Conservation (phyloP, 1,140 invertebrate genomes). For the Chironomus tepperi region DNA sequence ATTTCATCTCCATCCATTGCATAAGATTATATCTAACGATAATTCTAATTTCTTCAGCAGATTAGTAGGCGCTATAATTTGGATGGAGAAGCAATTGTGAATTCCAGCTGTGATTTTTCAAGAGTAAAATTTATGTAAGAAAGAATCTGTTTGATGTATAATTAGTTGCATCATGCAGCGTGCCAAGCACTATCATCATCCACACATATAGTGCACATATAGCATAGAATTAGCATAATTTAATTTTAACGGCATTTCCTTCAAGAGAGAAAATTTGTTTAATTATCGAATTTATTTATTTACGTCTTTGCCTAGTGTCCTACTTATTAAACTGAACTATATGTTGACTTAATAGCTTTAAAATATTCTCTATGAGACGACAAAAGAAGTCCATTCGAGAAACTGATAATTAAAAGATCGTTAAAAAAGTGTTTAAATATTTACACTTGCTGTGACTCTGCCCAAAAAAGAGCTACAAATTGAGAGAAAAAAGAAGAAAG, state of each 20-base stretch:
- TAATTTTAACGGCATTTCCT: background rate
- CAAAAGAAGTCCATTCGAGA: too few species aligned
- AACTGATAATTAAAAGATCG: constrained; percentile 8
- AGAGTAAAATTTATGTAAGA: background rate
- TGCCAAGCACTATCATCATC: background rate
- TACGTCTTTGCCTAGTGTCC: background rate
- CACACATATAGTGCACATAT: too few species aligned
- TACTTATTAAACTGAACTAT: background rate
- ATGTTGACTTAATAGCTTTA: too few species aligned
- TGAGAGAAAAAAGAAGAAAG: background rate
- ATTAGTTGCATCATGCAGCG: background rate
- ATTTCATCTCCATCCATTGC: too few species aligned
- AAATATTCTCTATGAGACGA: too few species aligned
- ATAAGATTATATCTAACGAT: background rate
- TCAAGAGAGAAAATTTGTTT: background rate
- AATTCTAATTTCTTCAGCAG: background rate
- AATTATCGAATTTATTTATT: too few species aligned
- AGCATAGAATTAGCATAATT: constrained; percentile 2
- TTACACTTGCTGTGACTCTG: background rate
- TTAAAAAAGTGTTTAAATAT: constrained; percentile 15
- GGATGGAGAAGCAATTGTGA: too few species aligned
- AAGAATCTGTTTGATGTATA: background rate
- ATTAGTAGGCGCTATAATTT: background rate
- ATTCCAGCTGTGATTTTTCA: background rate
- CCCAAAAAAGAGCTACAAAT: background rate